Percentiles rank a stretch among this genome's conserved stretches.
Evolutionary conservation across 1,140 invertebrate genomes (phyloP).

Genomic region (Rhyacophila brunnea): DNA sequence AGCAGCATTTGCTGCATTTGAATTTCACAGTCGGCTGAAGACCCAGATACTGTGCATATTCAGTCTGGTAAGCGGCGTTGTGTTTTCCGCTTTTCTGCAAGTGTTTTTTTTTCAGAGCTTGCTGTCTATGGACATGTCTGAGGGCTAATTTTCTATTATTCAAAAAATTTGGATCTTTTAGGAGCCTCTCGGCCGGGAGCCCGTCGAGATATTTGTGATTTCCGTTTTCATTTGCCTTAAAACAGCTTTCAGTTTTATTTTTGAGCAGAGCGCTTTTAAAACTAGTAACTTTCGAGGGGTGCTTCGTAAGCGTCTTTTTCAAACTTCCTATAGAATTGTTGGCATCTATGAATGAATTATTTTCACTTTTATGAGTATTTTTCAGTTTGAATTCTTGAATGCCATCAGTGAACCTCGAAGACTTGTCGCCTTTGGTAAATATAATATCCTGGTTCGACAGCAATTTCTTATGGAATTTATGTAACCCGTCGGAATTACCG

Average conservation of each 20-base stretch:
- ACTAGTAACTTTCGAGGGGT: too few relatives aligned
- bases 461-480: conserved; percentile 1
- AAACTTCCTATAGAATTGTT: too few relatives aligned
- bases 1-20: conserved; percentile 66
- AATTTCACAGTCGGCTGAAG: conserved; percentile 60
- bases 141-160: neutral
- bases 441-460: neutral
- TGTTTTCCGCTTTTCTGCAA: conserved; percentile 10
- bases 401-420: too few relatives aligned
- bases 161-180: too few relatives aligned
- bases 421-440: neutral
- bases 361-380: too few relatives aligned
- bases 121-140: neutral
- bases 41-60: conserved; percentile 72
- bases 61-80: conserved; percentile 34
- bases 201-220: neutral
- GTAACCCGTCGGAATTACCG: conserved; percentile 8
- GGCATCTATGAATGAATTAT: too few relatives aligned
- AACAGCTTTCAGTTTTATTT: too few relatives aligned
- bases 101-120: conserved; percentile 1
- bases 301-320: too few relatives aligned
- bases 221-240: neutral
- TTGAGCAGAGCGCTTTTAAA: too few relatives aligned
- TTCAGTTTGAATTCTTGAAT: too few relatives aligned
- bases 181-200: neutral